Percentiles rank a stretch among this genome's conserved stretches.
phyloP scores from a whole-genome alignment of 2,113 vertebrate genomes.

The Chinchilla lanigera region DNA sequence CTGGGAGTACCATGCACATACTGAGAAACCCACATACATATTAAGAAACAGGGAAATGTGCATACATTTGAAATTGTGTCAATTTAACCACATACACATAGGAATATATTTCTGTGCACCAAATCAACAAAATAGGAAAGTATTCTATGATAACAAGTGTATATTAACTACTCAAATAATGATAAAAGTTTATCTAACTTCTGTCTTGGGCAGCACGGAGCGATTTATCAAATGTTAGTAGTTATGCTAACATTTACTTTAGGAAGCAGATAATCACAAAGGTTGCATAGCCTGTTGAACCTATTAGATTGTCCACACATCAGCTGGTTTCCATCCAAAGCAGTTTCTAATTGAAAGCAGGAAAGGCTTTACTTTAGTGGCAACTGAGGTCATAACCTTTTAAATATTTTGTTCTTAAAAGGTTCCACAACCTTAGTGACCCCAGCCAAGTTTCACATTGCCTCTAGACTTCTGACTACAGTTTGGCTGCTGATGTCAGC shows the following conservation, averaged over 20 bases:
- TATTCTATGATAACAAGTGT: slow-evolving; percentile 14
- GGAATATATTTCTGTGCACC: not conserved
- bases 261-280: slow-evolving; percentile 64
- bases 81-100: not conserved
- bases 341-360: slow-evolving; percentile 69
- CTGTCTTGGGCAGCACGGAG: slow-evolving; percentile 24
- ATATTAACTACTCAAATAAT: slow-evolving; percentile 48
- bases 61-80: not conserved
- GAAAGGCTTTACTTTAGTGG: slow-evolving; percentile 50
- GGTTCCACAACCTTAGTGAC: not conserved
- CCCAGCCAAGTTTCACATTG: not conserved
- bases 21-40: not conserved
- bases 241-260: slow-evolving; percentile 76
- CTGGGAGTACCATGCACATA: not conserved
- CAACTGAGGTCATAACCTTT: slow-evolving; percentile 55
- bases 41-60: not conserved
- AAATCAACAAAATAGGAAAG: not conserved
- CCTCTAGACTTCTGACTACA: not conserved
- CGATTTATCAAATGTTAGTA: slow-evolving; percentile 66
- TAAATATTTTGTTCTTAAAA: slow-evolving; percentile 45
- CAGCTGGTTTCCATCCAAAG: slow-evolving; percentile 65
- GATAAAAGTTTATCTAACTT: slow-evolving; percentile 26
- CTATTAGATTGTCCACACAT: slow-evolving; percentile 60
- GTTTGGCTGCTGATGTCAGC: not conserved
- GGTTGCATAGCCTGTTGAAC: slow-evolving; percentile 54